These are phyloP conservation scores for Paracanthobrama guichenoti DNA, from an alignment of 2,113 vertebrate genomes.

Conservation along the genomic window DNA sequence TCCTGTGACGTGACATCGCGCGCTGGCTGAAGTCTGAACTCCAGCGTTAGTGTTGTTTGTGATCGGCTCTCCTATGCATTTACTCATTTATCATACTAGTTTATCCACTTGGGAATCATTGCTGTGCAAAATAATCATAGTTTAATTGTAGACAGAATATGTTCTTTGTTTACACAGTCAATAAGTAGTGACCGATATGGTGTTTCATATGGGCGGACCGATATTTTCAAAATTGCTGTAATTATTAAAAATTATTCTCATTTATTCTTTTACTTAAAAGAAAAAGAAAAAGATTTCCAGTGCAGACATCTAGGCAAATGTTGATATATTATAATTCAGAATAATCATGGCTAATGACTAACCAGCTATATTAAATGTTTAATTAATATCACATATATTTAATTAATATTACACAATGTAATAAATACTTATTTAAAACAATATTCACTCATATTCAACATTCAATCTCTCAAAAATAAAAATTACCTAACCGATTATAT, in stretches of 20 bases:
- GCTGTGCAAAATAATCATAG: not conserved
- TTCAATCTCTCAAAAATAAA: no score
- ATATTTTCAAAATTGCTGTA: not conserved
- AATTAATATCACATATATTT: no score
- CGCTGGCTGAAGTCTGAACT: not conserved
- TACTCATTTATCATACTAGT: not conserved
- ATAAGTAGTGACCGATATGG: not conserved
- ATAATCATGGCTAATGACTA: not conserved
- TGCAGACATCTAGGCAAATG: not conserved
- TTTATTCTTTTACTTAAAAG: not conserved
- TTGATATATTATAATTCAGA: not conserved
- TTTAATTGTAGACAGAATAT: not conserved
- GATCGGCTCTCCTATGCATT: not conserved
- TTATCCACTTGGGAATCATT: not conserved
- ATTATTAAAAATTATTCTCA: not conserved
- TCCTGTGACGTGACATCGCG: conserved; percentile 42
- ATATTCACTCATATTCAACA: not conserved
- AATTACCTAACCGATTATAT: no score
- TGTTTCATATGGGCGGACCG: not conserved
- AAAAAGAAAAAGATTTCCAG: no score
- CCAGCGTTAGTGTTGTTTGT: conserved; percentile 16
- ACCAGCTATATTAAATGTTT: no score
- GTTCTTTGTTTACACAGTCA: not conserved
- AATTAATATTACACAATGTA: not conserved
- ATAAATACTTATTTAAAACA: not conserved